These are phyloP conservation scores for Acanthisitta chloris DNA, from an alignment of 2,113 vertebrate genomes.

Conservation along the genomic window DNA sequence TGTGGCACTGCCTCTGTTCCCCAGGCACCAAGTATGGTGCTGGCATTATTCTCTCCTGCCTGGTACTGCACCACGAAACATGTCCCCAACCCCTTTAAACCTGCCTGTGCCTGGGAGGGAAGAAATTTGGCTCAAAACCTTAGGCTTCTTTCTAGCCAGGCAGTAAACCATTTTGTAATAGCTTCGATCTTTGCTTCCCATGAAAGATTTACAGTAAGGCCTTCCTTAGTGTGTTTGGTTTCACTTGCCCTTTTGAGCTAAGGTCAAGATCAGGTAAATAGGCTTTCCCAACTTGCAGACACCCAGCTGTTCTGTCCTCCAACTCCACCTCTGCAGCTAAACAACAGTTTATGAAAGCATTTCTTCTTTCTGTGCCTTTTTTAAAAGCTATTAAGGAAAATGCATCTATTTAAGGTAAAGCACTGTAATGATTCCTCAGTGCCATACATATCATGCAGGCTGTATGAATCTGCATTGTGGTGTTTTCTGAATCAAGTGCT, in stretches of 20 bases:
- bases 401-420: not conserved
- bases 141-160: not conserved
- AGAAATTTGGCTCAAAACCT: not conserved
- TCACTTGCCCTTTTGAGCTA: not conserved
- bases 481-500: not conserved
- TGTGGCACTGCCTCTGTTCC: not conserved
- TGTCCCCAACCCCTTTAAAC: not conserved
- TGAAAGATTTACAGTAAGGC: not conserved
- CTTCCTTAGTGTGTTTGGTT: not conserved
- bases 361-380: not conserved
- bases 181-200: not conserved
- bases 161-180: not conserved
- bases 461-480: not conserved
- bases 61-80: accelerated
- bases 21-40: accelerated
- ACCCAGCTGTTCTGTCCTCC: not conserved
- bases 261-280: slow-evolving; percentile 9
- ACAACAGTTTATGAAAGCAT: not conserved
- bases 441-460: not conserved
- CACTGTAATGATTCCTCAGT: not conserved
- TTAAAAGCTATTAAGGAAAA: not conserved
- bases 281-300: not conserved
- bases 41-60: not conserved
- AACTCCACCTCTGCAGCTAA: not conserved
- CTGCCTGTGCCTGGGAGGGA: not conserved